Conservation (phyloP, 2,113 vertebrate species). For the Heteronetta atricapilla region DNA sequence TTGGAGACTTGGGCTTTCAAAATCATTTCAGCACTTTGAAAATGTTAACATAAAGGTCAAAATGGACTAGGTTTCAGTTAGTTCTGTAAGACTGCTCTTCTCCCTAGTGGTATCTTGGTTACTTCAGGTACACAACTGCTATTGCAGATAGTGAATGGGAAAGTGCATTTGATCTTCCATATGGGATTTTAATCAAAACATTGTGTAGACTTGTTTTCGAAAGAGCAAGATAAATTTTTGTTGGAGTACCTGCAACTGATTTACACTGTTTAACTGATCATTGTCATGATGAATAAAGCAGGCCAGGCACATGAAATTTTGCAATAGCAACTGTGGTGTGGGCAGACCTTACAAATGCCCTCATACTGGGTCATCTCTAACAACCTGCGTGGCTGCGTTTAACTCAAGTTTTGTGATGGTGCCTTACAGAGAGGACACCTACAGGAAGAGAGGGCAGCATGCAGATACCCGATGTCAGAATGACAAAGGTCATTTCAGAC, state of each 20-base stretch:
- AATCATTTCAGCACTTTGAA: not conserved
- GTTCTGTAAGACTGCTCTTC: not conserved
- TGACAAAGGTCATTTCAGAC: not conserved
- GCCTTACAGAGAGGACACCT: not conserved
- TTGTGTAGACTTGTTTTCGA: not conserved
- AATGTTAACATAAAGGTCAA: not conserved
- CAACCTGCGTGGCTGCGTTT: not conserved
- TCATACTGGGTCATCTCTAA: not conserved
- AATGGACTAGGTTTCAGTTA: not conserved
- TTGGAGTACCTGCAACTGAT: not conserved
- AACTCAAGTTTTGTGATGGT: not conserved
- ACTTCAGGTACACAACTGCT: not conserved
- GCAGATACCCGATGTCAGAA: not conserved
- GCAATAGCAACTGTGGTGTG: not conserved
- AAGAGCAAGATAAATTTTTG: not conserved
- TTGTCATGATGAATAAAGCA: not conserved
- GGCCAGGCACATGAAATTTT: not conserved
- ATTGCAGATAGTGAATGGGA: not conserved
- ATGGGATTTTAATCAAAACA: not conserved
- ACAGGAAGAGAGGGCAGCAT: not conserved
- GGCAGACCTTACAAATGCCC: not conserved
- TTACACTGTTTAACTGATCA: not conserved
- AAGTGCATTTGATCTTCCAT: not conserved
- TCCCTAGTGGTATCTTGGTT: not conserved
- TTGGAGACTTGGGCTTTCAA: not conserved